Evolutionary conservation across 2,888 invertebrate species (phyloP), one percentile per base, ranked within the genome.

Genomic region (Mamestra brassicae): DNA sequence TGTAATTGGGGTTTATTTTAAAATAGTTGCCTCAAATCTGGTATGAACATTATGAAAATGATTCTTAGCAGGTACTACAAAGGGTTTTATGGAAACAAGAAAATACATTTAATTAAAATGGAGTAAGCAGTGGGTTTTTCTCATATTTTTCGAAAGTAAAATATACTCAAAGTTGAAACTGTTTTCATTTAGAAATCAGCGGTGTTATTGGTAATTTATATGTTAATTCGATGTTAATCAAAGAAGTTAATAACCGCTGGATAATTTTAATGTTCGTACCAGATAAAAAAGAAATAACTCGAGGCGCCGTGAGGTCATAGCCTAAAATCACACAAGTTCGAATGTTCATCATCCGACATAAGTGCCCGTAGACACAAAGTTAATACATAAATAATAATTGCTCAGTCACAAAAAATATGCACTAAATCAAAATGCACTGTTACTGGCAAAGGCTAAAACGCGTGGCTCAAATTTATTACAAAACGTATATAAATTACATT

Each of bases 391-490:
- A 84, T 85, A 83, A 81, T 77, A 88, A 87, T 88, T 89, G 89
- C 88, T 92, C 91, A 92, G 90, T 93, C 91, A 91, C 90, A 92
- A 90, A 88, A 88, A 86, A 89, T 90, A 92, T 89, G 91, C 91
- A 90, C 90, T 90, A 91, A 90, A 90, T 80, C 83, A 92, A 95
- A 96, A 96, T 96, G 95, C 96, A 95, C 93, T 88, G 91, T 92
- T 94, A 95, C 96, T 95, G 95, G 95, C 95, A 93, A 93, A 92
- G 83, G 91, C 87, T 89, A 85, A 86, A 87, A 82, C 82, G 76
- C 75, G 84, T 82, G 77, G 82, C 84, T 83, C 76, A 85, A 84
- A 80, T 85, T 84, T 83, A 85, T 83, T 87, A 87, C 79, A 87
- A 83, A 85, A 84, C 66, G 72, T 86, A 85, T 77, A 81, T 86